These are phyloP conservation scores for Acleris sparsana DNA, from an alignment of 2,888 invertebrate genomes.

Conservation along the genomic window DNA sequence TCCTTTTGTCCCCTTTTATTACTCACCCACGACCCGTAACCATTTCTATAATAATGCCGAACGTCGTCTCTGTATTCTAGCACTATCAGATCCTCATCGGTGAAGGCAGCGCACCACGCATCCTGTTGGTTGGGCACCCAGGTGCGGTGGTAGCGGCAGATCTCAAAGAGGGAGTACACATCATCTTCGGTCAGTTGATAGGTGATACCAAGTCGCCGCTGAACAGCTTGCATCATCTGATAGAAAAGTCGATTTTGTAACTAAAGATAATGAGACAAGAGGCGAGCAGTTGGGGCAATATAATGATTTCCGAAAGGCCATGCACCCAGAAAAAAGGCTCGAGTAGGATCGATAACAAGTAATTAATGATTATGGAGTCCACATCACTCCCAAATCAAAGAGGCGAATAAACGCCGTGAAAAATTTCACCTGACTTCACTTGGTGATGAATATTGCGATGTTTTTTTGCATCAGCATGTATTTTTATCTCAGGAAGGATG, in stretches of 20 bases:
- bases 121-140: conserved; percentile 63
- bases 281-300: too few species aligned
- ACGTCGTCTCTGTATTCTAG: conserved; percentile 88
- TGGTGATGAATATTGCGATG: too few species aligned
- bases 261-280: too few species aligned
- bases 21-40: conserved; percentile 40
- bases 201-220: conserved; percentile 66
- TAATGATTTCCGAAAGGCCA: too few species aligned
- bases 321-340: too few species aligned
- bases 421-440: too few species aligned
- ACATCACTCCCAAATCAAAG: too few species aligned
- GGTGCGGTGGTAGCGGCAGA: conserved; percentile 88
- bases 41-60: conserved; percentile 83
- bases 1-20: background rate
- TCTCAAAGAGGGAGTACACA: conserved; percentile 85
- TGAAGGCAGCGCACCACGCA: conserved; percentile 88
- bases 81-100: conserved; percentile 83
- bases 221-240: conserved; percentile 58
- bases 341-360: too few species aligned
- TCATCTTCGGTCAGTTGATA: conserved; percentile 47
- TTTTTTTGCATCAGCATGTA: too few species aligned
- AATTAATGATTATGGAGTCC: too few species aligned
- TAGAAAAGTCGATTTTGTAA: background rate
- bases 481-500: background rate
- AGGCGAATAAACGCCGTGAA: too few species aligned